phyloP scores from a whole-genome alignment of 53 echinoderm and acorn worm species.

The Holothuria leucospilota region DNA sequence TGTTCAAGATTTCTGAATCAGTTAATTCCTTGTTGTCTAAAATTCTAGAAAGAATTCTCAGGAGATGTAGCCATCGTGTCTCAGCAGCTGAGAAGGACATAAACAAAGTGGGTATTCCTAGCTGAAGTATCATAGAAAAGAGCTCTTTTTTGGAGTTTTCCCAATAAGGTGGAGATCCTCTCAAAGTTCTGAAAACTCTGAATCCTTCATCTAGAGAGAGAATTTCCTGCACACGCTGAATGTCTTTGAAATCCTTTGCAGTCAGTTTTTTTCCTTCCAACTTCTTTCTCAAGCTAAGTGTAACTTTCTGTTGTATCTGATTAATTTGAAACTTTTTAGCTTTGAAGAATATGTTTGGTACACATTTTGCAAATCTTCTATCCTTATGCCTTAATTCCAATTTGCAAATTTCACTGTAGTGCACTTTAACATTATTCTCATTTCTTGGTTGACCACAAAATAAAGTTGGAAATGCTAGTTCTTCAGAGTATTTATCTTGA shows the following conservation, averaged over 20 bases:
- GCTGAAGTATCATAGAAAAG: constrained; percentile 67
- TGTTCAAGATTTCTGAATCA: constrained; percentile 7
- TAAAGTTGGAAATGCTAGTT: constrained; percentile 55
- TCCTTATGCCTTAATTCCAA: constrained; percentile 38
- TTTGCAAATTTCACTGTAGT: constrained; percentile 49
- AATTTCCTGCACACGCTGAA: background rate
- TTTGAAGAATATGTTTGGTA: constrained; percentile 50
- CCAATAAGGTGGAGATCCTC: constrained; percentile 43
- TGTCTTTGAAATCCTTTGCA: constrained; percentile 26
- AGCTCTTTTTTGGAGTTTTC: constrained; percentile 51
- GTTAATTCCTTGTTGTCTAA: constrained; percentile 10
- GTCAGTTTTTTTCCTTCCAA: constrained; percentile 42
- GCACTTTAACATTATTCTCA: background rate
- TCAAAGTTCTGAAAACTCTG: constrained; percentile 32
- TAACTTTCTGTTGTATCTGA: constrained; percentile 44
- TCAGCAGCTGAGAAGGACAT: constrained; percentile 63
- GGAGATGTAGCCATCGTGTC: constrained; percentile 53
- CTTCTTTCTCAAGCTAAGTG: constrained; percentile 37
- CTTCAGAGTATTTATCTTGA: constrained; percentile 61
- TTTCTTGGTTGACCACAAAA: constrained; percentile 27
- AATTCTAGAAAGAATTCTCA: constrained; percentile 43
- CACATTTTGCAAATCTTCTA: constrained; percentile 47
- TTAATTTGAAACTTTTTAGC: constrained; percentile 54
- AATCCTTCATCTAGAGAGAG: constrained; percentile 57
- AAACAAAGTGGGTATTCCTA: constrained; percentile 70